These are phyloP conservation scores for Poecilobothrus nobilitatus DNA, from an alignment of 2,888 invertebrate species.

Conservation along the genomic window DNA sequence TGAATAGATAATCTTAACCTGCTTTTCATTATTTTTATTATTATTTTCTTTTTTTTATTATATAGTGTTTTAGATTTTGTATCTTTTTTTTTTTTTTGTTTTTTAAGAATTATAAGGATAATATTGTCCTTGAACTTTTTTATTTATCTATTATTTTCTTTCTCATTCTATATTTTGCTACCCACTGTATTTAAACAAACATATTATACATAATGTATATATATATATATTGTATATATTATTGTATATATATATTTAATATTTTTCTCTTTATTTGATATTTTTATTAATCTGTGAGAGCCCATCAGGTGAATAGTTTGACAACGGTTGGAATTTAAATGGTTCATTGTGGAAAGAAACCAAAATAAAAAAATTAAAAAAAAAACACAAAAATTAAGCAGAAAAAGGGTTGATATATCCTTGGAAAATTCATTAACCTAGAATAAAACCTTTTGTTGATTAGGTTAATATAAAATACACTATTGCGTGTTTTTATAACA, in stretches of 20 bases:
- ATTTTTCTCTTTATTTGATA: neutral
- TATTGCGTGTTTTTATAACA: no score
- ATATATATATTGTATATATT: neutral
- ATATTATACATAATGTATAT: neutral
- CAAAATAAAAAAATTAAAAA: no score
- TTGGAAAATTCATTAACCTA: no score
- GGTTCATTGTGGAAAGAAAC: neutral
- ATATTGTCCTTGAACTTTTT: neutral
- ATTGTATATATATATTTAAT: neutral
- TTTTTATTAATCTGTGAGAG: neutral
- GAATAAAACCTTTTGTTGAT: no score
- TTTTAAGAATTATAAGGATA: neutral
- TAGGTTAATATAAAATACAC: no score
- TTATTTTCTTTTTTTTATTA: neutral
- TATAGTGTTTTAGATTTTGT: neutral
- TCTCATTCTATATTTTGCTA: no score
- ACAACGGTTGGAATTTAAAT: neutral
- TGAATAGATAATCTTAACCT: neutral
- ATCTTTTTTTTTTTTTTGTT: neutral
- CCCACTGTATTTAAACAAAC: neutral
- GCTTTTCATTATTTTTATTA: no score
- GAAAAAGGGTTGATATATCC: no score
- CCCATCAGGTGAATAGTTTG: neutral
- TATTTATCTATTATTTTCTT: neutral
- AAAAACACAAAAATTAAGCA: no score